Evolutionary conservation across 2,797 vertebrate genomes (phyloP).

Genomic region (Muscicapa comitata): DNA sequence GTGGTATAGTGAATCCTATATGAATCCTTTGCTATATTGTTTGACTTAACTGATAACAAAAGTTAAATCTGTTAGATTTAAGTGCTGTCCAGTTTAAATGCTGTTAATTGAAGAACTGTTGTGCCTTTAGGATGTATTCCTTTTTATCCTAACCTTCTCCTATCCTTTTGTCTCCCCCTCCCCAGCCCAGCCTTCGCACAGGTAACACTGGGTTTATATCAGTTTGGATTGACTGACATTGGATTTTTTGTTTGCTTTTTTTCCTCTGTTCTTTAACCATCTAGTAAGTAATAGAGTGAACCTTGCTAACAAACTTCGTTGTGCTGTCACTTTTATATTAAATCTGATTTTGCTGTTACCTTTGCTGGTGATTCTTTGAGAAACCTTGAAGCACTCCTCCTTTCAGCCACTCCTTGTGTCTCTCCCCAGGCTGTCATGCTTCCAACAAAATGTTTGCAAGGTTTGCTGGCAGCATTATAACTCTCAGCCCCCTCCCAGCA

Average conservation of each 20-base stretch:
- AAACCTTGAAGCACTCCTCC: background rate
- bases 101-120: background rate
- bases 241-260: background rate
- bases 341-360: background rate
- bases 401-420: background rate
- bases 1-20: background rate
- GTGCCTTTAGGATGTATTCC: background rate
- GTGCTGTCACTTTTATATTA: fast-evolving
- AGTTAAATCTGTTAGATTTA: background rate
- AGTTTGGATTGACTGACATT: background rate
- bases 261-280: background rate
- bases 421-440: background rate
- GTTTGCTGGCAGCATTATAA: background rate
- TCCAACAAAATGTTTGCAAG: background rate
- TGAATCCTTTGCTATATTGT: background rate
- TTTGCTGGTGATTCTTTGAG: background rate
- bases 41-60: background rate
- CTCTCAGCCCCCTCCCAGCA: background rate
- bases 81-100: background rate
- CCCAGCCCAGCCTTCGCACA: background rate
- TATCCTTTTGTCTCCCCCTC: background rate
- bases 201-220: background rate
- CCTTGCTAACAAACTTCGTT: background rate
- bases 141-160: background rate
- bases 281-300: background rate